Base-by-base conservation (phyloP, 1,140 invertebrate species). In the Drosophila ohnishii region DNA sequence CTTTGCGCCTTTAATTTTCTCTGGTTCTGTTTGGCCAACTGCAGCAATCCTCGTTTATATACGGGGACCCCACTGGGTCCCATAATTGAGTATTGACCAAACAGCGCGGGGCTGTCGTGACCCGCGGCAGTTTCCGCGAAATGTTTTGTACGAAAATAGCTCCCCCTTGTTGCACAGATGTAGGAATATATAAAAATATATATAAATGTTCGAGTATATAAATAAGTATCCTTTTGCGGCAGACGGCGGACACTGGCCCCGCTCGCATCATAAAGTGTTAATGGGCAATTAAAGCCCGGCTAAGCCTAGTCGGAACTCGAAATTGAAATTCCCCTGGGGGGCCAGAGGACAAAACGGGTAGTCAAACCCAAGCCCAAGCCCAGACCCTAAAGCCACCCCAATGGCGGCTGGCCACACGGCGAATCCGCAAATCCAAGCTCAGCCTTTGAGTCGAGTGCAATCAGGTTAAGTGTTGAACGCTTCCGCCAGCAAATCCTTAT, bases 61-160 rank as follows among this genome's bases (percentile, higher is more conserved):
- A 14, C 35, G 61, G 45, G 4, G 28, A 11, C 13, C 22, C 62
- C 45, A 61, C 40, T 66, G 75, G n/a, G 59, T 37, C 42, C 55
- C 65, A 63, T 79, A 87, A 83, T 83, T 64, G 72, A 74, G 64
- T 86, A 86, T 86, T 86, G 83, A 86, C 83, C 76, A 87, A 86
- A 86, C 70, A 86, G 82, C 34, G 44, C 32, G 57, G 61, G 30
- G 50, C 32, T 77, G 65, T 73, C 83, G 83, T 86, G 83, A 87
- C 83, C 83, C 47, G 58, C 47, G 72, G 65, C 83, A 82, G 60
- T 86, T 79, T 37, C 45, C 47, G 57, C 70, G 16, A 40, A 86
- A 70, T 64, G 51, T 39, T 67, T 58, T 73, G 57, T 58, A 61
- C 61, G 44, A 66, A 80, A 80, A 85, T 72, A 84, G 47, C 53